These are phyloP conservation scores for Nothura maculosa DNA, from an alignment of 2,797 vertebrate species.

Conservation along the genomic window DNA sequence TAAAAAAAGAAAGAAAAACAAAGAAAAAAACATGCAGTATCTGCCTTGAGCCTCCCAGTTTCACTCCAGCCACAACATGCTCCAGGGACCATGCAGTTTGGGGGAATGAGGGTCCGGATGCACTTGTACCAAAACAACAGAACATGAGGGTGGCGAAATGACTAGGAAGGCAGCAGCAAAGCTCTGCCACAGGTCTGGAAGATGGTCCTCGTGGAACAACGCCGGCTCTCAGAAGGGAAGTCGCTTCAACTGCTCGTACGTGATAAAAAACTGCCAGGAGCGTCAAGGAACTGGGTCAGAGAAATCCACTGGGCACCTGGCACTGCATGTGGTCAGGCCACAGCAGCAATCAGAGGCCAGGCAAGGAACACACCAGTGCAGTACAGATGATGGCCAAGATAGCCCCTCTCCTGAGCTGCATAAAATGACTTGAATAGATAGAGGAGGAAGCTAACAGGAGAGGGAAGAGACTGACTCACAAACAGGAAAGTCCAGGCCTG, in stretches of 20 bases:
- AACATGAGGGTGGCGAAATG: conserved; percentile 14
- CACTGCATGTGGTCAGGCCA: rapidly evolving
- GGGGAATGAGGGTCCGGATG: conserved; percentile 27
- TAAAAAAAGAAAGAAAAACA: neutral
- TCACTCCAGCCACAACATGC: conserved; percentile 4
- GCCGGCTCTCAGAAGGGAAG: conserved; percentile 87
- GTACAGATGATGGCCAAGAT: neutral
- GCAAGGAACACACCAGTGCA: neutral
- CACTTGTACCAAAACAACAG: conserved; percentile 49
- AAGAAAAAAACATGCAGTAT: neutral
- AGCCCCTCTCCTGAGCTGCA: neutral
- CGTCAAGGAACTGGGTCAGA: conserved; percentile 70
- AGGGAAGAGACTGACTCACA: neutral
- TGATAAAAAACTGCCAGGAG: conserved; percentile 94
- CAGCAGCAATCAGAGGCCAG: neutral
- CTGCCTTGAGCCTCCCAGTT: neutral
- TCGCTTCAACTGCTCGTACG: conserved; percentile 95
- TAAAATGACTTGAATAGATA: rapidly evolving
- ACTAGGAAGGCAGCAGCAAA: neutral
- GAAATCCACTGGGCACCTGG: neutral
- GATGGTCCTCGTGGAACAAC: neutral
- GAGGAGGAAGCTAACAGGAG: neutral
- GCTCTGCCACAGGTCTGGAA: neutral
- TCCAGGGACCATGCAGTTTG: conserved; percentile 32
- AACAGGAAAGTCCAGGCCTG: neutral